Base-by-base conservation (phyloP, 2,797 vertebrate genomes). In the Melanotaenia nigrans region DNA sequence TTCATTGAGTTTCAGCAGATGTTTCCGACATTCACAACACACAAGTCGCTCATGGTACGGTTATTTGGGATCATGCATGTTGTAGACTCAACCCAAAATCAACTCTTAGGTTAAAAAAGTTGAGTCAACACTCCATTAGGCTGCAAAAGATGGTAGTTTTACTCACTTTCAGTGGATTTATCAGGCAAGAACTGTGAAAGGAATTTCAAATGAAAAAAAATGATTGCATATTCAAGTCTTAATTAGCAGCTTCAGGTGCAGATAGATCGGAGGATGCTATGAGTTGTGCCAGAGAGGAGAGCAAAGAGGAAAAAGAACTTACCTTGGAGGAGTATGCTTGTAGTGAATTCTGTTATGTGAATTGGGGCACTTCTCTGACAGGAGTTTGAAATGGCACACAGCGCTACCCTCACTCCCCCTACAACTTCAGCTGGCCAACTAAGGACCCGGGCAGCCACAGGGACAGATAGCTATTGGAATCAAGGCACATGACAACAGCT, bases 401-500 rank as follows among this genome's bases (percentile, higher is more conserved):
- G 71, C 12, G 77, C 82, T 82, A 85, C 79, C 84, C 85, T 88
- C 72, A 79, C 87, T 90, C 89, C 79, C 75, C 73, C 73, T 49
- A 42, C 89, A 75, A 84, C 86, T 79, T 88, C 90, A 81, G 91
- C 90, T 78, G 87, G 86, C 85, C 87, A 71, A 94, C 90, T 92
- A 91, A 88, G 88, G 69, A 77, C 74, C 77, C 32, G 62, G 82
- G 84, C 90, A 70, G 91, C 90, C 66, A 85, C 83, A 73, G 87
- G 87, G 87, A 78, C 86, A 90, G 90, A 92, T 89, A 94, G 92
- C 92, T 87, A 88, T 90, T 88, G 88, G 92, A 94, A 93, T 88
- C 90, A 85, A 88, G 87, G 92, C 94, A 92, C 92, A 94, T 95
- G 94, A 94, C 94, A 93, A 91, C 94, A 95, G 94, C 94, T 95